Conservation (phyloP, 2,113 vertebrate species). For the Scomber colias region DNA sequence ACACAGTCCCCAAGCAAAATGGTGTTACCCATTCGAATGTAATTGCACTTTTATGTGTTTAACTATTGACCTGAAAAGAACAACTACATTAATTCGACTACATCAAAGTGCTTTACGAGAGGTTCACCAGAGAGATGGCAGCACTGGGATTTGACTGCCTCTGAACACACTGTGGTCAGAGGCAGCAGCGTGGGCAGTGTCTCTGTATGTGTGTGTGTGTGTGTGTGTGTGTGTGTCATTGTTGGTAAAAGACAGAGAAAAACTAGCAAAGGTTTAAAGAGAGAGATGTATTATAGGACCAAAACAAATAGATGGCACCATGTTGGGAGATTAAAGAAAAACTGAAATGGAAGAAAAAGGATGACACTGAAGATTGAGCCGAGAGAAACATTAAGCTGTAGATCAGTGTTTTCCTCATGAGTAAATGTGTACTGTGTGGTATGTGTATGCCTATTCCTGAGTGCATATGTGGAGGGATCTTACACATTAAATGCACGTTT, state of each 20-base stretch:
- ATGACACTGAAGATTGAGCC: neutral
- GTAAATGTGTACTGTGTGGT: neutral
- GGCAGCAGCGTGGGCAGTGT: slow-evolving; percentile 42
- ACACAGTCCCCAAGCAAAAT: slow-evolving; percentile 43
- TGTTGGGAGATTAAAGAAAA: neutral
- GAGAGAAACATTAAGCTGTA: neutral
- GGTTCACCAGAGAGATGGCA: slow-evolving; percentile 66
- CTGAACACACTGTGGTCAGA: slow-evolving; percentile 56
- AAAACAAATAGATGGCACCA: slow-evolving; percentile 1
- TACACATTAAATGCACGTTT: slow-evolving; percentile 39
- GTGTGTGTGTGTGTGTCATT: neutral
- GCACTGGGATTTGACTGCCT: slow-evolving; percentile 46
- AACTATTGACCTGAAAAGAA: slow-evolving; percentile 88
- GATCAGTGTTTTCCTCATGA: slow-evolving; percentile 2
- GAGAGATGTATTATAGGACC: neutral
- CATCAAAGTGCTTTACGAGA: slow-evolving; percentile 75
- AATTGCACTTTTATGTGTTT: slow-evolving; percentile 86
- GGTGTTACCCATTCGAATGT: slow-evolving; percentile 77
- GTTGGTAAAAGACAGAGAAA: neutral
- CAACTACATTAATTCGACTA: slow-evolving; percentile 81
- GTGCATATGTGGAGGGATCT: neutral
- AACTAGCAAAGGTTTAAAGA: slow-evolving; percentile 8
- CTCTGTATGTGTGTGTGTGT: slow-evolving; percentile 16
- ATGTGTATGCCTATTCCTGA: neutral
- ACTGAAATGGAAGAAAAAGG: neutral